Conservation (phyloP, 2,113 vertebrate species). For the Urocitellus parryii region DNA sequence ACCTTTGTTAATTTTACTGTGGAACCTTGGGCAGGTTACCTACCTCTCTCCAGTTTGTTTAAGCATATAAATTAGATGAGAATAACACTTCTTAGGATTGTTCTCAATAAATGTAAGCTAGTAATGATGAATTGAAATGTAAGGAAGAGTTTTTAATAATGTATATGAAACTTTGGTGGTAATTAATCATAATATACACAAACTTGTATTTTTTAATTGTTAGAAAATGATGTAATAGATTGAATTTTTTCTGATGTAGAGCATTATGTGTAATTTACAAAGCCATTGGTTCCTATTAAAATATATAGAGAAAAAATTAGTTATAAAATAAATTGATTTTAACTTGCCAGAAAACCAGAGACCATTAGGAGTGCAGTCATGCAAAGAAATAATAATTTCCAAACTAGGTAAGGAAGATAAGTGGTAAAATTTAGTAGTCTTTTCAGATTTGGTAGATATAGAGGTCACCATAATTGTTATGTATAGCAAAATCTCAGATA, state of each 20-base stretch:
- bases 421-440: neutral
- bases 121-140: neutral
- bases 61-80: neutral
- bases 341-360: neutral
- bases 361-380: neutral
- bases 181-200: neutral
- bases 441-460: neutral
- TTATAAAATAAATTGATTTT: slow-evolving; percentile 21
- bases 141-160: slow-evolving; percentile 7
- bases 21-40: neutral
- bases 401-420: neutral
- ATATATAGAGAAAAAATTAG: neutral
- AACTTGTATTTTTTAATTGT: slow-evolving; percentile 19
- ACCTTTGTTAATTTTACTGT: neutral
- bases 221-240: neutral
- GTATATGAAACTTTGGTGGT: neutral
- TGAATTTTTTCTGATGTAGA: slow-evolving; percentile 16
- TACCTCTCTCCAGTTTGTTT: slow-evolving; percentile 19
- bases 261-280: slow-evolving; percentile 1
- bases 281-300: slow-evolving; percentile 17
- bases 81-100: neutral
- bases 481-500: neutral
- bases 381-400: neutral
- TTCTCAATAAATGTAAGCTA: slow-evolving; percentile 10
- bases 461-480: slow-evolving; percentile 3